Percentiles rank a stretch among this genome's conserved stretches.
Conservation (phyloP, 2,888 invertebrate species). For the Camponotus fellah region DNA sequence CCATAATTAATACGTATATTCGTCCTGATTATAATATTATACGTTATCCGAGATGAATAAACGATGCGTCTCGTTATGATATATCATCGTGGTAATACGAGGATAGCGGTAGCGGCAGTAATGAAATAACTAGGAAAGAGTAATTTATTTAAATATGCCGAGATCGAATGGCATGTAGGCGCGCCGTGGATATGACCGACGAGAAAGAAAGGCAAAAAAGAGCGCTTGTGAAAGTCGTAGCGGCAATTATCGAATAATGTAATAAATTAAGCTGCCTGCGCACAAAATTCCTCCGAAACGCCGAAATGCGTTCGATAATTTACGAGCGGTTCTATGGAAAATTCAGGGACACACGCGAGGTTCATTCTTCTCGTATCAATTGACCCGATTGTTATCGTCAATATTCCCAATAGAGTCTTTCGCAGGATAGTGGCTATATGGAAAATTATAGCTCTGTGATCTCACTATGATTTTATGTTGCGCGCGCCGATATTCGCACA, state of each 20-base stretch:
- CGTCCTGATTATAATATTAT: conserved; percentile 45
- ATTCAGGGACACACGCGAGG: conserved; percentile 57
- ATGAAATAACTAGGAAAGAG: conserved; percentile 47
- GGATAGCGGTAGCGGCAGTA: conserved; percentile 26
- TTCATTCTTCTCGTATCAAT: conserved; percentile 67
- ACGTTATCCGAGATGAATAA: conserved; percentile 49
- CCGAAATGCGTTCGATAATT: conserved; percentile 42
- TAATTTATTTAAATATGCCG: conserved; percentile 48
- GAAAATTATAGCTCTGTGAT: conserved; percentile 30
- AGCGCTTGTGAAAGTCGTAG: conserved; percentile 18
- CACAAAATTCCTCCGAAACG: conserved; percentile 48
- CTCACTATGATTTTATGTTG: conserved; percentile 41
- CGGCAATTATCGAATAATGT: conserved; percentile 44
- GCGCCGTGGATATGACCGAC: conserved; percentile 9
- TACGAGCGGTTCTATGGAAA: conserved; percentile 60
- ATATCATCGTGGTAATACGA: conserved; percentile 29
- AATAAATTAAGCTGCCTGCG: conserved; percentile 28
- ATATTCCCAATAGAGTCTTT: conserved; percentile 60
- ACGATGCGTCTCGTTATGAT: conserved; percentile 41
- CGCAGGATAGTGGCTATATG: conserved; percentile 8
- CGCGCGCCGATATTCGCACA: conserved; percentile 44
- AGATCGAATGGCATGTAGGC: conserved; percentile 34
- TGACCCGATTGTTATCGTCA: conserved; percentile 69
- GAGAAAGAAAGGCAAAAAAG: neutral
- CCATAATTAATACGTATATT: conserved; percentile 45